These are phyloP conservation scores for Sarcoramphus papa DNA, from an alignment of 2,797 vertebrate genomes.

Conservation along the genomic window DNA sequence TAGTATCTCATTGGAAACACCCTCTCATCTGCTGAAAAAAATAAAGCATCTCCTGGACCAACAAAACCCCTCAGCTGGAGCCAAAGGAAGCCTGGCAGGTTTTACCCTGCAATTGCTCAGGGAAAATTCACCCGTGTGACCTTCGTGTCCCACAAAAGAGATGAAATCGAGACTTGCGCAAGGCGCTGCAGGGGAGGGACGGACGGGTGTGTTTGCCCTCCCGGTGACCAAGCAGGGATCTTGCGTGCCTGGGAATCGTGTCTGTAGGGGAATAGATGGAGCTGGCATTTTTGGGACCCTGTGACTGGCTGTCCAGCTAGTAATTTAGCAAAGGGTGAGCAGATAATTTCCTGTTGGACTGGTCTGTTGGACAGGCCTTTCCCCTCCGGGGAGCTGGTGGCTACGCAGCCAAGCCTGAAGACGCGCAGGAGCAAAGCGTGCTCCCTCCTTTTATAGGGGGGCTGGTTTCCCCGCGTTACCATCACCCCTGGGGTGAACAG, in stretches of 20 bases:
- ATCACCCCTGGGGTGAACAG: slow-evolving; percentile 18
- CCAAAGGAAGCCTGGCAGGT: not conserved
- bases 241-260: slow-evolving; percentile 50
- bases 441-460: slow-evolving; percentile 35
- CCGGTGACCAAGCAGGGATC: not conserved
- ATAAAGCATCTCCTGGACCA: not conserved
- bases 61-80: not conserved
- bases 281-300: slow-evolving; percentile 26
- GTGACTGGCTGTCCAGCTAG: slow-evolving; percentile 16
- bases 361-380: slow-evolving; percentile 50
- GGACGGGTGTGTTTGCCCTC: not conserved
- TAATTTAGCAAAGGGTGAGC: slow-evolving; percentile 51
- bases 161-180: slow-evolving; percentile 30
- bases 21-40: not conserved
- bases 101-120: not conserved
- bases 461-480: not conserved
- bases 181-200: not conserved
- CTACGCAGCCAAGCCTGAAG: slow-evolving; percentile 56
- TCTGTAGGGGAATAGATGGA: slow-evolving; percentile 28
- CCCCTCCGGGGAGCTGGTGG: slow-evolving; percentile 35
- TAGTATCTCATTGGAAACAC: not conserved
- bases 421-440: not conserved
- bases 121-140: not conserved
- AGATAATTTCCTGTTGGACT: slow-evolving; percentile 64
- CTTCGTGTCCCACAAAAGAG: not conserved